Percentiles rank a stretch among this genome's conserved stretches.
These are phyloP conservation scores for Rosalia funebris DNA, from an alignment of 2,888 invertebrate species.

Conservation along the genomic window DNA sequence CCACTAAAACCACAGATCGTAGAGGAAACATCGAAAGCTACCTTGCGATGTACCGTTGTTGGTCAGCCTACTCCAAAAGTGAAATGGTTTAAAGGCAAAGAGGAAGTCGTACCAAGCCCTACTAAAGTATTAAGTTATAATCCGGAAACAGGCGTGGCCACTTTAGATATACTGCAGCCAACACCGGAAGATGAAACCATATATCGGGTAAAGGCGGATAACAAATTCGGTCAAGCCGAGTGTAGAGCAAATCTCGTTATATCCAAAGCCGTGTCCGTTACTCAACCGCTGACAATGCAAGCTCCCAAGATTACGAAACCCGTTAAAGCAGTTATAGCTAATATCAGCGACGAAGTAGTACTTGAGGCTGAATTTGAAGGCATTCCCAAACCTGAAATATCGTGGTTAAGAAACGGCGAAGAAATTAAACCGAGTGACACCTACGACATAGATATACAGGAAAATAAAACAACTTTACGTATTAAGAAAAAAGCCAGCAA, in stretches of 20 bases:
- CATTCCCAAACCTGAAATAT: slow-evolving; percentile 75
- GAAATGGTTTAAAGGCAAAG: slow-evolving; percentile 74
- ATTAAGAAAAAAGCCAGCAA: slow-evolving; percentile 71
- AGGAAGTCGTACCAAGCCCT: slow-evolving; percentile 70
- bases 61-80: slow-evolving; percentile 78
- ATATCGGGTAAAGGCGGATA: slow-evolving; percentile 77
- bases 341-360: slow-evolving; percentile 74
- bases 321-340: slow-evolving; percentile 78
- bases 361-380: slow-evolving; percentile 80
- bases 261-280: slow-evolving; percentile 64
- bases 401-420: slow-evolving; percentile 87
- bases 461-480: slow-evolving; percentile 72
- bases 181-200: slow-evolving; percentile 74
- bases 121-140: slow-evolving; percentile 69
- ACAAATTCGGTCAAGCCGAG: slow-evolving; percentile 78
- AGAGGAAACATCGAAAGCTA: slow-evolving; percentile 71
- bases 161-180: slow-evolving; percentile 72
- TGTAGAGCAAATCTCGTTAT: slow-evolving; percentile 79
- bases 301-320: slow-evolving; percentile 83
- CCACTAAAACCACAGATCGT: slow-evolving; percentile 75
- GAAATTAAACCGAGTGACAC: slow-evolving; percentile 75
- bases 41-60: slow-evolving; percentile 74
- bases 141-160: slow-evolving; percentile 72
- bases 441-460: slow-evolving; percentile 69
- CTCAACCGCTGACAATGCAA: slow-evolving; percentile 67